A percentile compares a stretch with the other conserved stretches of the same genome.
Evolutionary conservation across 2,797 vertebrate species (phyloP).

Genomic region (Eulemur mongoz): DNA sequence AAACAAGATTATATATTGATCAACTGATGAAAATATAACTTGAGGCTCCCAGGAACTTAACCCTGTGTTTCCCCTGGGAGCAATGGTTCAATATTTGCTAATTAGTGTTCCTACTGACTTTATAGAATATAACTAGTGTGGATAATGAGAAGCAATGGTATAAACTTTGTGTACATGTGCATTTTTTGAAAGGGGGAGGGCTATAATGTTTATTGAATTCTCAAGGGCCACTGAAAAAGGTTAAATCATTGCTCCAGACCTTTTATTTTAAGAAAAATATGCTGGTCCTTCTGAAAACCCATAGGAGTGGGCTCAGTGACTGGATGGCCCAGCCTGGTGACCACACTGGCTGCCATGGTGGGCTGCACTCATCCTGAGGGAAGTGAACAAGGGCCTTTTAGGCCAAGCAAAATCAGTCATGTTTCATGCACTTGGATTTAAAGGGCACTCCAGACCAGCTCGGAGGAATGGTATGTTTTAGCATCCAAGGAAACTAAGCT

Average conservation of each 20-base stretch:
- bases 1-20: neutral
- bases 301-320: neutral
- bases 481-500: neutral
- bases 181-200: neutral
- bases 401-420: neutral
- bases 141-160: neutral
- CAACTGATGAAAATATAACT: neutral
- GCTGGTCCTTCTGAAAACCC: neutral
- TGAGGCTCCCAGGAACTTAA: neutral
- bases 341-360: neutral
- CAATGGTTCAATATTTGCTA: neutral
- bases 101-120: neutral
- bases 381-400: neutral
- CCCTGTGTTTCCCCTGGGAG: neutral
- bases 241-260: neutral
- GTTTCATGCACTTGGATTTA: neutral
- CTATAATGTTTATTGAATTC: neutral
- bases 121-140: neutral
- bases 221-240: neutral
- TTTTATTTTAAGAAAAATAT: neutral
- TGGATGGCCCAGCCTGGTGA: neutral
- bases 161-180: neutral
- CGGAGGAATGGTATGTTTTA: neutral
- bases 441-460: neutral
- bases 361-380: neutral